Base-by-base conservation (phyloP, 2,113 vertebrate genomes). In the Aldabrachelys gigantea region DNA sequence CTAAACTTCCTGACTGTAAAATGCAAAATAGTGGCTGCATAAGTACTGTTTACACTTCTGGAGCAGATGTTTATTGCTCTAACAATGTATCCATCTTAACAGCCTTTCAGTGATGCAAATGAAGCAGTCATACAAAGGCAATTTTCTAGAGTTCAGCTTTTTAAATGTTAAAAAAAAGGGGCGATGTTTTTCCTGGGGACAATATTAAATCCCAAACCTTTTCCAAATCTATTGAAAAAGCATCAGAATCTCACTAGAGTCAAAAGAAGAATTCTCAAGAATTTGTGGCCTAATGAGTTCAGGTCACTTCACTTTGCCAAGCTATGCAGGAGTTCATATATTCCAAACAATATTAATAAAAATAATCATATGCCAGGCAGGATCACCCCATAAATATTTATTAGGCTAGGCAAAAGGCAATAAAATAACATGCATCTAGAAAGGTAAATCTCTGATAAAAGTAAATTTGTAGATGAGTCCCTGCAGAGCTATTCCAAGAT, bases 51-150 rank as follows among this genome's bases (percentile, higher is more conserved):
- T 87, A 80, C 50, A 92, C 50, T 53, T 92, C 91, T 93, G 79
- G 53, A 96, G 38, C 47, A 92, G 79, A 88, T 87, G 41, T 94
- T 95, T 96, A 54, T 82, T 92, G 19, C 84, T 87, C 31, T 62
- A 89, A 49, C 10, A 83, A 88, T 82, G 81, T 92, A 17, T 90
- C 62, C 35, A 17, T 89, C 79, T 84, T 92, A 93, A 76, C 11
- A 91, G 10, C 25, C 59, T 76, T 84, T 25, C 44, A 82, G 41
- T 72, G 84, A 82, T 3, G 6, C 50, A 96, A 95, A 90, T 72
- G 81, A 83, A 87, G 6, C 11, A n/a, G 3, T 57, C 85, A 84
- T 49, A 35, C 81, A 82, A 87, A 49, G 35, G 21, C 44, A 54
- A 31, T 27, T 85, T 72, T 78, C 5, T 10, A 38, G 44, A 88